phyloP scores from a whole-genome alignment of 2,113 vertebrate genomes.

The Gopherus flavomarginatus region DNA sequence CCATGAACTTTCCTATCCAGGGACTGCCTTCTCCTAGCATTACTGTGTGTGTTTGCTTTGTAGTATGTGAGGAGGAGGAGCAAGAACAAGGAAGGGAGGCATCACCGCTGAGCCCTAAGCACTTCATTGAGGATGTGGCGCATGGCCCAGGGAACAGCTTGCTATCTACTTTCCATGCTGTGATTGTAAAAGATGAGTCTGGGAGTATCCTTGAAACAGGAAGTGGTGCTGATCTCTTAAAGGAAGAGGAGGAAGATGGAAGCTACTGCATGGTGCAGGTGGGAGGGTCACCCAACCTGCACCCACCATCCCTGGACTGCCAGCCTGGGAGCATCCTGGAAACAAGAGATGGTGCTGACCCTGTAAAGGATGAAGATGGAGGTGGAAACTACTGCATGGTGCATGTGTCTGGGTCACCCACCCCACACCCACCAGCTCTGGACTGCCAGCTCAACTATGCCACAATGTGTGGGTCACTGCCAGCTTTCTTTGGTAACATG shows the following conservation, averaged over 20 bases:
- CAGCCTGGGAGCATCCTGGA: neutral
- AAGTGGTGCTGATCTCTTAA: neutral
- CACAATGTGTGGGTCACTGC: neutral
- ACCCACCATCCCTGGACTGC: rapidly evolving
- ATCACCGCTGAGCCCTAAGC: neutral
- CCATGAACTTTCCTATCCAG: neutral
- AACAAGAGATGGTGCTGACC: neutral
- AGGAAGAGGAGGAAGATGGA: neutral
- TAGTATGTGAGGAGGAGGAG: conserved; percentile 29
- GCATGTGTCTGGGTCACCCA: neutral
- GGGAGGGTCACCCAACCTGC: neutral
- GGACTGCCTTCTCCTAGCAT: neutral
- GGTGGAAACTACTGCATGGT: neutral
- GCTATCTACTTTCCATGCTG: neutral
- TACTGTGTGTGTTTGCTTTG: neutral
- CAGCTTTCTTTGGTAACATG: rapidly evolving
- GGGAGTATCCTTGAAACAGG: neutral
- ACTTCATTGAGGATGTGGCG: neutral
- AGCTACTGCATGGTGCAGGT: neutral
- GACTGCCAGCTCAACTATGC: conserved; percentile 6
- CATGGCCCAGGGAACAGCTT: neutral
- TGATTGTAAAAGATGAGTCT: neutral
- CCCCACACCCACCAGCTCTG: rapidly evolving
- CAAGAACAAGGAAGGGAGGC: neutral
- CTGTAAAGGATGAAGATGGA: neutral